These are phyloP conservation scores for Trinorchestia longiramus DNA, from an alignment of 1,140 invertebrate species.

Conservation along the genomic window DNA sequence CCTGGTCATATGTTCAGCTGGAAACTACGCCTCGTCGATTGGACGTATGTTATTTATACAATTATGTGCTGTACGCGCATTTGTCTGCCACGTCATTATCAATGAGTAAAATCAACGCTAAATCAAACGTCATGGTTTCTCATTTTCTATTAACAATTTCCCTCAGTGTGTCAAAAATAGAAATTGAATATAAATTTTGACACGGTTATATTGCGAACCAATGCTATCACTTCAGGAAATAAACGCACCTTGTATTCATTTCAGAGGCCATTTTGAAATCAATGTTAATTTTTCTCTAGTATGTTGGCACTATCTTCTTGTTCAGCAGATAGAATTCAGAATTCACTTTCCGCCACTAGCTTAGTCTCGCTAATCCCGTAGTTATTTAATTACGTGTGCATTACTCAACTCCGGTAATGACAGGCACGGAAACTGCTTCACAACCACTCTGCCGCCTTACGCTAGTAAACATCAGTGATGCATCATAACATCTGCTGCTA, in stretches of 20 bases:
- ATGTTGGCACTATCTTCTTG: no score
- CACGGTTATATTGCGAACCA: neutral
- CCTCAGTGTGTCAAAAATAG: neutral
- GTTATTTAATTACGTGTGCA: neutral
- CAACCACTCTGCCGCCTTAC: no score
- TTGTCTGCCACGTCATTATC: neutral
- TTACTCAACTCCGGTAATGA: neutral
- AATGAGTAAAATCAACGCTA: neutral
- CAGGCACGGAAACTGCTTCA: neutral
- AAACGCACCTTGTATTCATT: neutral
- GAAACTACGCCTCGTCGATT: no score
- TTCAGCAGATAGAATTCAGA: no score
- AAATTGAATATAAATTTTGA: neutral
- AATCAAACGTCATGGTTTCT: neutral
- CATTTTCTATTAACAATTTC: neutral
- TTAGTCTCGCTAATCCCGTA: neutral
- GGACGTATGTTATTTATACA: neutral
- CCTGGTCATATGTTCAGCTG: no score
- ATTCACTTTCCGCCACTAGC: neutral
- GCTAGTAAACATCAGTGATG: neutral
- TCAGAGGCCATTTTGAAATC: neutral
- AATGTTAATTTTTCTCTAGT: neutral
- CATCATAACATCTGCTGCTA: neutral
- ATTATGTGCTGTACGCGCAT: neutral
- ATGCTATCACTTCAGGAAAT: neutral